Evolutionary conservation across 2,888 invertebrate species (phyloP).

Genomic region (Tanypteryx hageni): DNA sequence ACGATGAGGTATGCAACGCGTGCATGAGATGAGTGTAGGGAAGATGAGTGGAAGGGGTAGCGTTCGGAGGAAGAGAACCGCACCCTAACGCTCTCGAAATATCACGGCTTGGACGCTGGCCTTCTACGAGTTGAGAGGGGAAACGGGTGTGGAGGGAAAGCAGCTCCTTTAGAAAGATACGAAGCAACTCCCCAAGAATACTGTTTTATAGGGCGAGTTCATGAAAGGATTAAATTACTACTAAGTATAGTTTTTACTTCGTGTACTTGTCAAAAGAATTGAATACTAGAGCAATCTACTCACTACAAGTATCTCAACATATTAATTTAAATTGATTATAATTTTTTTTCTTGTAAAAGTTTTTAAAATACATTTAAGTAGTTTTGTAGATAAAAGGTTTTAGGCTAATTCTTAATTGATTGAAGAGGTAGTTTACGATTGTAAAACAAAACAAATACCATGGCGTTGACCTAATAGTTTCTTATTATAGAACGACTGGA

Average conservation of each 20-base stretch:
- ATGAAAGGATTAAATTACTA: not conserved
- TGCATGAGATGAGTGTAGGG: not conserved
- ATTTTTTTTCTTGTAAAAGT: too few relatives aligned
- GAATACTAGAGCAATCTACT: too few relatives aligned
- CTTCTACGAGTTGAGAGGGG: not conserved
- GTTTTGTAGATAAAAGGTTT: too few relatives aligned
- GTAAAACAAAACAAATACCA: too few relatives aligned
- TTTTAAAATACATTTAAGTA: too few relatives aligned
- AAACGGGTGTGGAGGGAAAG: not conserved
- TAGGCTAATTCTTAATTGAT: too few relatives aligned
- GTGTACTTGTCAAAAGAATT: too few relatives aligned
- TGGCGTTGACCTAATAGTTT: too few relatives aligned
- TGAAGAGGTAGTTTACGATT: too few relatives aligned
- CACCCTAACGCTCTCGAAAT: conserved; percentile 23
- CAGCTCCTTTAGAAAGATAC: not conserved
- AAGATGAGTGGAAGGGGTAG: not conserved
- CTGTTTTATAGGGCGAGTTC: not conserved
- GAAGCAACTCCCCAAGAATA: not conserved
- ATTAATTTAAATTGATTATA: too few relatives aligned
- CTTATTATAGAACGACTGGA: too few relatives aligned
- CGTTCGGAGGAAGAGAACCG: not conserved
- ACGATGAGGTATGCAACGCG: not conserved
- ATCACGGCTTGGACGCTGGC: conserved; percentile 12
- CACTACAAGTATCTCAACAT: too few relatives aligned
- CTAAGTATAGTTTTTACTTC: not conserved